These are phyloP conservation scores for Dipodomys spectabilis DNA, from an alignment of 2,113 vertebrate species.

Conservation along the genomic window DNA sequence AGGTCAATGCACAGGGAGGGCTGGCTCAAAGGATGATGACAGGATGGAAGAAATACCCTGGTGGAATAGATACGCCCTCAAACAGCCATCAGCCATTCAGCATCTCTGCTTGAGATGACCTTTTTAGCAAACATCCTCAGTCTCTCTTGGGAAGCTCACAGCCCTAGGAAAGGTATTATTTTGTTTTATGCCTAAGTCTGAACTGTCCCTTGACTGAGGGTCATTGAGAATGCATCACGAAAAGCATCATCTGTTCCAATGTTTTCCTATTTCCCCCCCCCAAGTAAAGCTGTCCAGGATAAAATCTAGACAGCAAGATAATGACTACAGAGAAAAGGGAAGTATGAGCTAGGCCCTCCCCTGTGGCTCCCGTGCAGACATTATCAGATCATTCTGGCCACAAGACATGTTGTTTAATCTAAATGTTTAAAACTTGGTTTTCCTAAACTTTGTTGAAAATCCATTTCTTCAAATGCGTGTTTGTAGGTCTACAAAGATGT, in stretches of 20 bases:
- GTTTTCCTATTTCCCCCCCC: constrained; percentile 31
- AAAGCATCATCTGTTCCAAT: constrained; percentile 6
- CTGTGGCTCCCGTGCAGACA: background rate
- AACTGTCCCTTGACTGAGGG: constrained; percentile 34
- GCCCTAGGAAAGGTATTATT: constrained; percentile 39
- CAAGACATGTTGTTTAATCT: background rate
- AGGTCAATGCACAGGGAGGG: constrained; percentile 61
- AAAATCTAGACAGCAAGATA: constrained; percentile 55
- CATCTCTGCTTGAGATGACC: constrained; percentile 40
- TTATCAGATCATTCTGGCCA: background rate
- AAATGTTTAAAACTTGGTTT: constrained; percentile 6
- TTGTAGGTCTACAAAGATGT: background rate
- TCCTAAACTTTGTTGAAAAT: constrained; percentile 40
- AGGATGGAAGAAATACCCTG: constrained; percentile 61
- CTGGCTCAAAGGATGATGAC: constrained; percentile 51
- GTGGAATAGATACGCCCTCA: constrained; percentile 55
- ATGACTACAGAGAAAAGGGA: constrained; percentile 1
- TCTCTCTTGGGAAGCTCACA: constrained; percentile 1
- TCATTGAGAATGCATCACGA: constrained; percentile 63
- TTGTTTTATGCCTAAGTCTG: constrained; percentile 58
- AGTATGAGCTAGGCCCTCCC: background rate
- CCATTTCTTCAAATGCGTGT: constrained; percentile 14
- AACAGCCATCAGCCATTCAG: constrained; percentile 47
- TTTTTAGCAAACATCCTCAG: constrained; percentile 31
- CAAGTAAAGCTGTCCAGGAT: constrained; percentile 11